Conservation (phyloP, 2,113 vertebrate species). For the Halcyon senegalensis region DNA sequence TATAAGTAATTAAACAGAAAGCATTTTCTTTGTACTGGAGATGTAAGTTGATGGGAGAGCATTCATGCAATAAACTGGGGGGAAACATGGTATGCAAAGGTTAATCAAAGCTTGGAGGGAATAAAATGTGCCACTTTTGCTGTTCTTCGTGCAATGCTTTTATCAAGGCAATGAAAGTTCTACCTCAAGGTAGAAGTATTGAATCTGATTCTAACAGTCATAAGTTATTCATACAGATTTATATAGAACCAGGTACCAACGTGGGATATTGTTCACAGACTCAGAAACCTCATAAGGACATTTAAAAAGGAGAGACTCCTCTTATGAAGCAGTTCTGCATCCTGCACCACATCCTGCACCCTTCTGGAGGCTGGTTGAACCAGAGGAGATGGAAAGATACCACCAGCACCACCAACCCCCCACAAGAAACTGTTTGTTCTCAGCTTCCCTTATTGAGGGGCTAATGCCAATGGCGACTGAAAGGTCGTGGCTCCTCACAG, state of each 20-base stretch:
- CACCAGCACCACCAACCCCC: too few species aligned
- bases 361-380: background rate
- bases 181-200: background rate
- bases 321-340: background rate
- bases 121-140: background rate
- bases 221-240: background rate
- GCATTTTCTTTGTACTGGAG: background rate
- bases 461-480: background rate
- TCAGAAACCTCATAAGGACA: background rate
- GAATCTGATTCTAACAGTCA: background rate
- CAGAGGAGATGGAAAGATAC: background rate
- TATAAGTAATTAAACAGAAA: slow-evolving; percentile 61
- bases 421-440: background rate
- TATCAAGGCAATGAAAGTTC: background rate
- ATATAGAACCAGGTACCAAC: background rate
- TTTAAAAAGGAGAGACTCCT: background rate
- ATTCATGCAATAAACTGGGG: background rate
- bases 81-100: background rate
- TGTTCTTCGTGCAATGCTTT: background rate
- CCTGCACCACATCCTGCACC: background rate
- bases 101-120: background rate
- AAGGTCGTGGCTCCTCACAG: background rate
- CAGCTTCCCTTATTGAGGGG: background rate
- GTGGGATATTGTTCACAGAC: background rate
- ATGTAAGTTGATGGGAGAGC: background rate